phyloP scores from a whole-genome alignment of 1,140 invertebrate species.

The Sweltsa coloradensis region DNA sequence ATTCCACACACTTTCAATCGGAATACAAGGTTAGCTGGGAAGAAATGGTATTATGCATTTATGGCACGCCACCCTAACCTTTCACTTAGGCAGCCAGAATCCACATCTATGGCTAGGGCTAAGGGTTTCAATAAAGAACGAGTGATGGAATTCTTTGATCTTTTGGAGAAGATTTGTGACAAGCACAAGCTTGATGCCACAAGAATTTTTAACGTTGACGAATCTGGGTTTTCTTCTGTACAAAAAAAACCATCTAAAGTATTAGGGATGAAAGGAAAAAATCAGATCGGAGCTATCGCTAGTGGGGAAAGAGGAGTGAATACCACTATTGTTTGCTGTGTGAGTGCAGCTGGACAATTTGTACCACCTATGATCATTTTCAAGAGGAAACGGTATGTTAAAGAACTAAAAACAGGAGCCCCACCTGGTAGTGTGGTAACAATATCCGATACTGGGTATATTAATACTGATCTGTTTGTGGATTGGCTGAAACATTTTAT shows the following conservation, averaged over 20 bases:
- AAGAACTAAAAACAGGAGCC: not conserved
- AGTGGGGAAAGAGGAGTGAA: constrained; percentile 23
- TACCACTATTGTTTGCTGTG: constrained; percentile 18
- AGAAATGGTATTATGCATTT: constrained; percentile 21
- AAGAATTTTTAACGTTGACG: constrained; percentile 20
- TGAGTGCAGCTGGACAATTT: constrained; percentile 21
- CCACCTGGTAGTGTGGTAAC: constrained; percentile 10
- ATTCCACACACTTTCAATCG: constrained; percentile 15
- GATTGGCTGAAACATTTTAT: constrained; percentile 18
- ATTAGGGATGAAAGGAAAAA: constrained; percentile 19
- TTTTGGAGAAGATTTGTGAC: constrained; percentile 17
- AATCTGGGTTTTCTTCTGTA: constrained; percentile 8
- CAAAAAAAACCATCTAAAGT: constrained; percentile 15
- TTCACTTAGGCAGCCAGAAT: constrained; percentile 26
- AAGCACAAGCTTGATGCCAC: constrained; percentile 21
- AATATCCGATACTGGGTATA: constrained; percentile 21
- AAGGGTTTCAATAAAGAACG: constrained; percentile 26
- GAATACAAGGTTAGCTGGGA: constrained; percentile 10
- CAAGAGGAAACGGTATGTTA: constrained; percentile 4
- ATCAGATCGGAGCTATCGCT: constrained; percentile 22
- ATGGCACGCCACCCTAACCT: constrained; percentile 23
- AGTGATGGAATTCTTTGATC: constrained; percentile 21
- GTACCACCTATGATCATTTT: constrained; percentile 24
- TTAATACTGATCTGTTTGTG: constrained; percentile 16
- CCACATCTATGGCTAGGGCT: constrained; percentile 26